Conservation (phyloP, 1,140 invertebrate genomes). For the Penaeus japonicus region DNA sequence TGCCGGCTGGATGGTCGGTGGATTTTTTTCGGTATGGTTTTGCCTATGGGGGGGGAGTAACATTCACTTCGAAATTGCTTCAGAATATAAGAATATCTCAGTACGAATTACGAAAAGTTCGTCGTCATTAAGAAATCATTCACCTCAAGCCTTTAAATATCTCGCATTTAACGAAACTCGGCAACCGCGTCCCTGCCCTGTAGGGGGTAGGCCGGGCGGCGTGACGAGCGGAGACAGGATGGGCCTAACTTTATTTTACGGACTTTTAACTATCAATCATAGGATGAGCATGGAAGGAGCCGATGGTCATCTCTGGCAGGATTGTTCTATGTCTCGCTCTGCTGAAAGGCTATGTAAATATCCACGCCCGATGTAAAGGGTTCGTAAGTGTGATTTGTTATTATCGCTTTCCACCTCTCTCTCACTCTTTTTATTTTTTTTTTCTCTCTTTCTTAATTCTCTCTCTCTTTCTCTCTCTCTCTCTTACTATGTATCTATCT, state of each 20-base stretch:
- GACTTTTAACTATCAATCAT: constrained; percentile 50
- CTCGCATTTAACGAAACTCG: neutral
- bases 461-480: neutral
- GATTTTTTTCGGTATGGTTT: too few relatives aligned
- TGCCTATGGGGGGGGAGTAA: too few relatives aligned
- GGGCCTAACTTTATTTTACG: constrained; percentile 51
- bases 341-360: constrained; percentile 14
- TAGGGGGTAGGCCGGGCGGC: constrained; percentile 15
- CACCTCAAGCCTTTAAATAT: neutral
- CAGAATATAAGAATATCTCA: neutral
- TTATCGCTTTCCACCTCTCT: neutral
- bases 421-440: neutral
- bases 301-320: constrained; percentile 29
- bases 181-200: neutral
- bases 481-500: neutral
- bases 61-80: neutral
- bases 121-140: too few relatives aligned
- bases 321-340: constrained; percentile 23
- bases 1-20: neutral
- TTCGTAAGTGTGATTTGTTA: neutral
- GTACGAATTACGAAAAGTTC: too few relatives aligned
- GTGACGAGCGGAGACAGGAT: constrained; percentile 9
- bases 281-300: constrained; percentile 16
- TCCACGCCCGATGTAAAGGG: neutral
- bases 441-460: too few relatives aligned